These are phyloP conservation scores for Platalea minor DNA, from an alignment of 2,797 vertebrate species.

Conservation along the genomic window DNA sequence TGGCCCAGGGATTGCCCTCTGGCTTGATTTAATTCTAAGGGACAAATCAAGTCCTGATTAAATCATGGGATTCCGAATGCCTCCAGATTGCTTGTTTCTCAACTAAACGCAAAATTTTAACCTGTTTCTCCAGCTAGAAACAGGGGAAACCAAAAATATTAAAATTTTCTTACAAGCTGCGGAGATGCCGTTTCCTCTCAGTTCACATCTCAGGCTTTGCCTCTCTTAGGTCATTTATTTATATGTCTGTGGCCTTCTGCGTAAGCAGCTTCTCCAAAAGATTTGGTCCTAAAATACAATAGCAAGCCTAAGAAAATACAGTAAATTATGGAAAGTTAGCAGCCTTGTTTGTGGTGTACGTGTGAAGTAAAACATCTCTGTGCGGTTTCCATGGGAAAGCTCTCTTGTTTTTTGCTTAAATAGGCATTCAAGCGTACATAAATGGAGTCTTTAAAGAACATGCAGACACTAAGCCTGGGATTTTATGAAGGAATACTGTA, in stretches of 20 bases:
- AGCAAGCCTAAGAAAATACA: constrained; percentile 32
- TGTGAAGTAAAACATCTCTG: constrained; percentile 71
- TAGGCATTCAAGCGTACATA: constrained; percentile 68
- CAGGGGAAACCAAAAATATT: not conserved
- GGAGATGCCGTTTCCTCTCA: not conserved
- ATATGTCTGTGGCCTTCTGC: constrained; percentile 9
- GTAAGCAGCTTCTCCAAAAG: constrained; percentile 30
- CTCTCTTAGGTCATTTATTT: constrained; percentile 53
- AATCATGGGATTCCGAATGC: not conserved
- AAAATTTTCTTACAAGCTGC: not conserved
- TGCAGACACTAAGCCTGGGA: constrained; percentile 55
- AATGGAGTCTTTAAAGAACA: constrained; percentile 66
- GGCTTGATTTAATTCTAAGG: constrained; percentile 24
- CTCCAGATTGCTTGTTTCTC: not conserved
- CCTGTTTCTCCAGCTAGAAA: not conserved
- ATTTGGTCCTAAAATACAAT: constrained; percentile 45
- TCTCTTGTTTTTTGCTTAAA: constrained; percentile 59
- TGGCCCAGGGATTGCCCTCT: not conserved
- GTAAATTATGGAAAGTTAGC: constrained; percentile 62
- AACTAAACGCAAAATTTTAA: not conserved
- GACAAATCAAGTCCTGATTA: not conserved
- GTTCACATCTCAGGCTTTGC: not conserved
- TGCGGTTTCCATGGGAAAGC: constrained; percentile 77
- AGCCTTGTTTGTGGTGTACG: constrained; percentile 68
- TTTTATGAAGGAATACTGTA: constrained; percentile 67